A percentile compares a stretch with the other conserved stretches of the same genome.
These are phyloP conservation scores for Tiphia femorata DNA, from an alignment of 2,888 invertebrate species.

Conservation along the genomic window DNA sequence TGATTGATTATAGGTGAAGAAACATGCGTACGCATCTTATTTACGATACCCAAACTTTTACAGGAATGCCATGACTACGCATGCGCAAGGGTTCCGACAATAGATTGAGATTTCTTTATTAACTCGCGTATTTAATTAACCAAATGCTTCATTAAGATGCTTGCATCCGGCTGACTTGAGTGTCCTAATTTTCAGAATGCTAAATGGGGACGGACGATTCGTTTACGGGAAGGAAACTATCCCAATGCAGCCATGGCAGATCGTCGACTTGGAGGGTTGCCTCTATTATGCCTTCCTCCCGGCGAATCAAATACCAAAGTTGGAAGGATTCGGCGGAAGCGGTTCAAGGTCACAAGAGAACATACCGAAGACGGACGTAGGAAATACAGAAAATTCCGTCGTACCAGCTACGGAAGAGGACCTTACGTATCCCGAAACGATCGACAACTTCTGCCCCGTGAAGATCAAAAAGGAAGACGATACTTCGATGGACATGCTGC, in stretches of 20 bases:
- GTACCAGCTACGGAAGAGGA: conserved; percentile 8
- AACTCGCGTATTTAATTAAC: too few relatives aligned
- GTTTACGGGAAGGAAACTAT: conserved; percentile 52
- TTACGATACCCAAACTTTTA: conserved; percentile 11
- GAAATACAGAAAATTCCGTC: conserved; percentile 2
- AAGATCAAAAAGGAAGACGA: conserved; percentile 36
- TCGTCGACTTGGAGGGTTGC: conserved; percentile 54
- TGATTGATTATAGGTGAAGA: background rate
- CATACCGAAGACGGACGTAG: background rate
- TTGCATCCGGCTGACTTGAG: too few relatives aligned
- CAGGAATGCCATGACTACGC: background rate
- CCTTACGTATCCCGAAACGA: conserved; percentile 8
- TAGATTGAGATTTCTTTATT: too few relatives aligned
- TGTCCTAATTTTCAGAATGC: conserved; percentile 48
- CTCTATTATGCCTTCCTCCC: conserved; percentile 57
- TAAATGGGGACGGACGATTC: conserved; percentile 46
- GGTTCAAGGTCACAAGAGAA: background rate
- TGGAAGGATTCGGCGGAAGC: background rate
- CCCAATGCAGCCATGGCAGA: conserved; percentile 54
- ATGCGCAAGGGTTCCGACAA: background rate
- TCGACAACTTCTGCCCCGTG: conserved; percentile 25
- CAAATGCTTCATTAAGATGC: too few relatives aligned
- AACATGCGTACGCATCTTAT: background rate
- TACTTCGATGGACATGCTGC: background rate
- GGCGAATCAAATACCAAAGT: conserved; percentile 20